Evolutionary conservation across 2,888 invertebrate genomes (phyloP).

Genomic region (Labia minor): DNA sequence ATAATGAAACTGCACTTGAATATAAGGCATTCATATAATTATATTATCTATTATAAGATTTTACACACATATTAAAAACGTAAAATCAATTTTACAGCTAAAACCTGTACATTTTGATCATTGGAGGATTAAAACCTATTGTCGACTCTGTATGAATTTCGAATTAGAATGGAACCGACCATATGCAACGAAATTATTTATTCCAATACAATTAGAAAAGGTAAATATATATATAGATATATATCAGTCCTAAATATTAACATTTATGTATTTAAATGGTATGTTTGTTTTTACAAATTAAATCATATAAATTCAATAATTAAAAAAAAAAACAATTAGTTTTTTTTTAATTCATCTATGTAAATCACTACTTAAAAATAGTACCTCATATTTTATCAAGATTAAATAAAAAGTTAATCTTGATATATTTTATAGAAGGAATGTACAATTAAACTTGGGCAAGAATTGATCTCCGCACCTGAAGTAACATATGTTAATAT

Average conservation of each 20-base stretch:
- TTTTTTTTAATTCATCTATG: too few relatives aligned
- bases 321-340: too few relatives aligned
- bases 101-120: not conserved
- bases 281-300: too few relatives aligned
- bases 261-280: too few relatives aligned
- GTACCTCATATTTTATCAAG: too few relatives aligned
- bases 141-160: not conserved
- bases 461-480: slow-evolving; percentile 37
- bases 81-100: not conserved
- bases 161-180: not conserved
- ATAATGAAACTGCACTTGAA: slow-evolving; percentile 30
- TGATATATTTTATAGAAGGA: slow-evolving; percentile 32
- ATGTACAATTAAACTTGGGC: slow-evolving; percentile 31
- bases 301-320: too few relatives aligned
- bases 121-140: not conserved
- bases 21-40: not conserved
- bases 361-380: too few relatives aligned
- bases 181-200: not conserved
- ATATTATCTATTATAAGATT: slow-evolving; percentile 8
- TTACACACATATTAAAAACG: too few relatives aligned
- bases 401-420: too few relatives aligned
- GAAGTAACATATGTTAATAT: slow-evolving; percentile 38
- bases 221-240: slow-evolving; percentile 15
- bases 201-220: not conserved
- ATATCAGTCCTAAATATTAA: not conserved